Evolutionary conservation across 2,797 vertebrate genomes (phyloP).

Genomic region (Clarias fuscus): DNA sequence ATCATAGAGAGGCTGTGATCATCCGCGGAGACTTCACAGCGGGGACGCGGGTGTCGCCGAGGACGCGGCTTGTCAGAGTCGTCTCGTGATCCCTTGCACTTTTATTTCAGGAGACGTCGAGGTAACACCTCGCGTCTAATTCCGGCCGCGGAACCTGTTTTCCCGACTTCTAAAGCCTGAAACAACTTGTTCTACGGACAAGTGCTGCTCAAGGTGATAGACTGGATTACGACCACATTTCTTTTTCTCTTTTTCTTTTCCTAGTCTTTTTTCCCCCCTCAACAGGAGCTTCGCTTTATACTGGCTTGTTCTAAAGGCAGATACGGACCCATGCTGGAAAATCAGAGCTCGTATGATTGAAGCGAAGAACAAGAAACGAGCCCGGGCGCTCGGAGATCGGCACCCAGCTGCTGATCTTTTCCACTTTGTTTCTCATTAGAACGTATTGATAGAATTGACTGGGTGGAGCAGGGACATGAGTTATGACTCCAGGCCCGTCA

Average conservation of each 20-base stretch:
- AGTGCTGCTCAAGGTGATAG: conserved; percentile 65
- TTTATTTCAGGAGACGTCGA: conserved; percentile 52
- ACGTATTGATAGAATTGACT: conserved; percentile 55
- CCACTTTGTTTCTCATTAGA: conserved; percentile 57
- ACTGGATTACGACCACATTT: conserved; percentile 58
- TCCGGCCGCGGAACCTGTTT: conserved; percentile 51
- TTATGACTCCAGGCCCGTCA: conserved; percentile 54
- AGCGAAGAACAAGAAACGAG: conserved; percentile 5
- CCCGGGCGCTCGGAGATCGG: conserved; percentile 29
- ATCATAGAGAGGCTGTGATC: not conserved
- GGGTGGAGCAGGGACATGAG: conserved; percentile 53
- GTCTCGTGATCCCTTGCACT: conserved; percentile 36
- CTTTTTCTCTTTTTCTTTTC: not conserved
- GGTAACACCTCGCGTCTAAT: conserved; percentile 61
- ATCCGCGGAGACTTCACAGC: not conserved
- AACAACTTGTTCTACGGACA: conserved; percentile 60
- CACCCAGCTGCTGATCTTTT: conserved; percentile 48
- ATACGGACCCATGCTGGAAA: not conserved
- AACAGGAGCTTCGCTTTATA: conserved; percentile 38
- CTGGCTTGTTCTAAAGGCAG: conserved; percentile 54
- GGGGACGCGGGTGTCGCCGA: conserved; percentile 13
- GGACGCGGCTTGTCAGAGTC: conserved; percentile 8
- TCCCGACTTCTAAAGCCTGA: conserved; percentile 47
- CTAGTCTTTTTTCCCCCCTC: not conserved
- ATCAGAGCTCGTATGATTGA: conserved; percentile 11